A percentile compares a stretch with the other conserved stretches of the same genome.
These are phyloP conservation scores for Margarornis squamiger DNA, from an alignment of 2,797 vertebrate species.

Conservation along the genomic window DNA sequence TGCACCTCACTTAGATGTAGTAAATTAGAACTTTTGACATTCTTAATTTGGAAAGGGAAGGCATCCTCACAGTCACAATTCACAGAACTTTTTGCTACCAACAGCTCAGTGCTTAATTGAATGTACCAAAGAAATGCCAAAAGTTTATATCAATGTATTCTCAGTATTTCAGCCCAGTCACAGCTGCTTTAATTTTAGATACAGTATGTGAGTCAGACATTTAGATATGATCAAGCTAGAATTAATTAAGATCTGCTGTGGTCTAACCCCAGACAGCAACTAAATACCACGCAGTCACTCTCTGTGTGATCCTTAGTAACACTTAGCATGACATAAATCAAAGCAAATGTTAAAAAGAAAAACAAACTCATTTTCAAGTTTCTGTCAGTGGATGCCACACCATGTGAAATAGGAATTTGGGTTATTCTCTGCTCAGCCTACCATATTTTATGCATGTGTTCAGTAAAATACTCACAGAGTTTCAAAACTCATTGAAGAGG, in stretches of 20 bases:
- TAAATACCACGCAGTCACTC: not conserved
- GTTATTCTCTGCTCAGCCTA: conserved; percentile 15
- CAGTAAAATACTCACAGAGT: conserved; percentile 22
- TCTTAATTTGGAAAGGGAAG: not conserved
- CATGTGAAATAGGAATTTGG: not conserved
- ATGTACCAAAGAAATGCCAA: not conserved
- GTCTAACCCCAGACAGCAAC: not conserved
- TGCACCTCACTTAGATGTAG: not conserved
- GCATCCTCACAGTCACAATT: not conserved
- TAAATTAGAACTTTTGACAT: not conserved
- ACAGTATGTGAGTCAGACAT: not conserved
- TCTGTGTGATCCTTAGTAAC: not conserved
- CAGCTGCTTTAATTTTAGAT: not conserved
- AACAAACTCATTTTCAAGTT: conserved; percentile 16
- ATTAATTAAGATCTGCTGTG: not conserved
- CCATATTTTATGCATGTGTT: conserved; percentile 2
- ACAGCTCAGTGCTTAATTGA: not conserved
- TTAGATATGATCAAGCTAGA: not conserved
- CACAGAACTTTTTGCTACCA: not conserved
- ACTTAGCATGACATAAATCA: not conserved
- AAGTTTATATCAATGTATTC: not conserved
- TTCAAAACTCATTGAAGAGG: conserved; percentile 44
- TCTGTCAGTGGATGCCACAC: not conserved
- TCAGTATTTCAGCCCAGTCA: not conserved
- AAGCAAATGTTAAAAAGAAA: conserved; percentile 10